phyloP scores from a whole-genome alignment of 2,888 invertebrate genomes.

The Trichacis sp. region DNA sequence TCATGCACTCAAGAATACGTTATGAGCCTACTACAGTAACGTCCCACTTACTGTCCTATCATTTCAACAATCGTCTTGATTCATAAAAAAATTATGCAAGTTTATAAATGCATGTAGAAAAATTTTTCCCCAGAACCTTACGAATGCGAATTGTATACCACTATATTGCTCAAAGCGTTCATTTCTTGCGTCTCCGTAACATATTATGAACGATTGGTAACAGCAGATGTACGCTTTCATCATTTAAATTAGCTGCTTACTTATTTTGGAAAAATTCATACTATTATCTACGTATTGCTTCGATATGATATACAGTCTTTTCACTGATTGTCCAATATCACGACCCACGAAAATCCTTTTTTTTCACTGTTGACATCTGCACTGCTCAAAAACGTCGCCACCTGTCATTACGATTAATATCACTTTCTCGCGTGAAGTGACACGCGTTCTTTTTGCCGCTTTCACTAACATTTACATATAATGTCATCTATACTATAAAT shows the following conservation, averaged over 20 bases:
- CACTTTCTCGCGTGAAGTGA: constrained; percentile 61
- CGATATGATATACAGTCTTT: constrained; percentile 68
- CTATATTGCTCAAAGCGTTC: constrained; percentile 36
- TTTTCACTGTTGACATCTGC: constrained; percentile 41
- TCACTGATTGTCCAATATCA: constrained; percentile 70
- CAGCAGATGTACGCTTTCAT: constrained; percentile 10
- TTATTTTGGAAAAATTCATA: constrained; percentile 43
- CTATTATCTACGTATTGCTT: constrained; percentile 65
- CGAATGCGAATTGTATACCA: constrained; percentile 15
- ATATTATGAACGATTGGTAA: background rate
- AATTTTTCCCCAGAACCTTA: background rate
- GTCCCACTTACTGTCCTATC: constrained; percentile 22
- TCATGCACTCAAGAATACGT: constrained; percentile 10
- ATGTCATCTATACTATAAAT: constrained; percentile 54
- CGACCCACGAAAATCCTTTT: constrained; percentile 58
- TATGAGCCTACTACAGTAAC: no score
- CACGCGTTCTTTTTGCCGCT: constrained; percentile 47
- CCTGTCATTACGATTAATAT: constrained; percentile 67
- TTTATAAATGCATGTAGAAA: background rate
- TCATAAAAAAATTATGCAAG: background rate
- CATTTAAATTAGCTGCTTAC: constrained; percentile 14
- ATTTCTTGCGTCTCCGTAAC: constrained; percentile 3
- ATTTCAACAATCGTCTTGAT: background rate
- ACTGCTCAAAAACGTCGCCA: constrained; percentile 33
- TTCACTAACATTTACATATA: constrained; percentile 54